Evolutionary conservation across 2,113 vertebrate genomes (phyloP), one percentile per base, ranked within the genome.

Genomic region (Phycodurus eques): DNA sequence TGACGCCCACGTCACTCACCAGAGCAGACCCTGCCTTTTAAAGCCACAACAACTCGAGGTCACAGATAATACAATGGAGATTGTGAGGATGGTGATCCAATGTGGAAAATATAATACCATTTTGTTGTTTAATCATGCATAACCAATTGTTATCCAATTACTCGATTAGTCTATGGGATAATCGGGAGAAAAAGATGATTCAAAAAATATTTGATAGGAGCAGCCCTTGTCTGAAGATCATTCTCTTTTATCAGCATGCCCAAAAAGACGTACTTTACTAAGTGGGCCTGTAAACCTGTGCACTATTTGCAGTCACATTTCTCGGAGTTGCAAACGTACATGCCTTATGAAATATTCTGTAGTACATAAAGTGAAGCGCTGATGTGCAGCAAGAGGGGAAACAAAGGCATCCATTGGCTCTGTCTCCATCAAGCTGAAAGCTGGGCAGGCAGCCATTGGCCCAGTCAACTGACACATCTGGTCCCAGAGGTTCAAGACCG

Each of bases 381-480:
- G 71, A 80, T 79, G 73, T 71, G 61, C 66, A 56, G 70, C 85
- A 79, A 83, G 74, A 77, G 72, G 56, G 68, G 76, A 85, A 85
- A 85, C 80, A 75, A 70, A 44, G 71, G 65, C 49, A 57, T 87
- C 80, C 73, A 85, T 81, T 83, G 68, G 87, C 88, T 90, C 84
- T 15, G 59, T 90, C 84, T 90, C 69, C 84, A 86, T 89, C 77
- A 68, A 68, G 76, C 80, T 81, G 82, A 80, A 84, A 74, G 84
- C 84, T 71, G 85, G 85, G 87, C 85, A 66, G 70, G 57, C 68
- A 56, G 83, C 86, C 84, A 85, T 73, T 61, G 74, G 85, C 78
- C 85, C 73, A 77, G 27, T 73, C 75, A 88, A 76, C 77, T 73
- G 68, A 76, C 80, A 80, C 74, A 78, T 80, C 71, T 76, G 81